Evolutionary conservation across 2,113 vertebrate species (phyloP).

Genomic region (Sterna hirundo): DNA sequence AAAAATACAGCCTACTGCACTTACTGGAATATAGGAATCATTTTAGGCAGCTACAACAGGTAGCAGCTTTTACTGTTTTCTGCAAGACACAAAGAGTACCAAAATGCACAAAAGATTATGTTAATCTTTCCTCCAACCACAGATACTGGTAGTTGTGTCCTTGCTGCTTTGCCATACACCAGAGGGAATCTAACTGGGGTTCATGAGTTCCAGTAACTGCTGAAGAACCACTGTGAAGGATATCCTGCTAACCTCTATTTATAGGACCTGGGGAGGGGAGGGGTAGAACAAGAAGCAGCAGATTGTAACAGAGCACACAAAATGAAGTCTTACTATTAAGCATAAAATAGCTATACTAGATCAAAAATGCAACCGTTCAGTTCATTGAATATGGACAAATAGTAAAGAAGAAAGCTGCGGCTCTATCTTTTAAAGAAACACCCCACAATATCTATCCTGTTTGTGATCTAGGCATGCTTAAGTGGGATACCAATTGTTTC

Average conservation of each 20-base stretch:
- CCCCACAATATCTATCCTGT: neutral
- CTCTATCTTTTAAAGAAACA: neutral
- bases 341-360: neutral
- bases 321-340: neutral
- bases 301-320: neutral
- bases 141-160: neutral
- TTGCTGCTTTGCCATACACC: neutral
- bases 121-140: neutral
- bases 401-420: neutral
- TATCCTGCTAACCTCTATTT: constrained; percentile 37
- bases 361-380: neutral
- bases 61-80: neutral
- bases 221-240: neutral
- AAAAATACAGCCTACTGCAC: neutral
- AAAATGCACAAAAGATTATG: neutral
- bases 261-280: neutral
- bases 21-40: neutral
- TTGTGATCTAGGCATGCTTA: neutral
- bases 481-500: neutral
- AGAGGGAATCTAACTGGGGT: neutral
- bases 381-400: neutral
- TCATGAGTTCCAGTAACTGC: neutral
- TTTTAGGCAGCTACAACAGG: neutral
- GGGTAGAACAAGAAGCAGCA: neutral
- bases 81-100: neutral